Percentiles rank a stretch among this genome's conserved stretches.
Evolutionary conservation across 2,113 vertebrate species (phyloP).

Genomic region (Myotis brandtii): DNA sequence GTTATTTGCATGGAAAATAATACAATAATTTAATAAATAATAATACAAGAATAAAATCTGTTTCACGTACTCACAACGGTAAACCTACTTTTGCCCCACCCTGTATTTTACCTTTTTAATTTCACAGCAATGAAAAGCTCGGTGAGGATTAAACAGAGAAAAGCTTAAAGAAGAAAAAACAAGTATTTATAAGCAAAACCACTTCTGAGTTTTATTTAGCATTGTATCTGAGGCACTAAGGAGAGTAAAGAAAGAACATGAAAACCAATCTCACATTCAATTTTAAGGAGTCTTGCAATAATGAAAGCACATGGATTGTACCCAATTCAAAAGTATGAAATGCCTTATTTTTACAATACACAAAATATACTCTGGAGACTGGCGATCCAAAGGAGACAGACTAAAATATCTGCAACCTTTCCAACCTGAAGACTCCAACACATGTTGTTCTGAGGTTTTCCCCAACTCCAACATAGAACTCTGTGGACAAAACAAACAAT

Average conservation of each 20-base stretch:
- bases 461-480: neutral
- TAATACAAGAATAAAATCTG: neutral
- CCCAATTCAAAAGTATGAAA: slow-evolving; percentile 53
- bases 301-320: slow-evolving; percentile 56
- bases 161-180: slow-evolving; percentile 41
- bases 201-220: slow-evolving; percentile 72
- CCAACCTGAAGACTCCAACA: slow-evolving; percentile 7
- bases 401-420: neutral
- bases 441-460: neutral
- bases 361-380: neutral
- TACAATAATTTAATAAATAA: neutral
- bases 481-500: slow-evolving; percentile 40
- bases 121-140: slow-evolving; percentile 23
- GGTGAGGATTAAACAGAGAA: slow-evolving; percentile 22
- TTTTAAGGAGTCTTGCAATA: slow-evolving; percentile 29
- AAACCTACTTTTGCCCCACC: neutral
- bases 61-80: neutral
- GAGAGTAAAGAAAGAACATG: slow-evolving; percentile 65
- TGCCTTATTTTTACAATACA: slow-evolving; percentile 32
- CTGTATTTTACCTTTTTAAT: slow-evolving; percentile 28
- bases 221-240: slow-evolving; percentile 61
- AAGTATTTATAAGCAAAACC: slow-evolving; percentile 57
- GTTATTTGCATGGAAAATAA: neutral
- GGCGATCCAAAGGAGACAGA: slow-evolving; percentile 2
- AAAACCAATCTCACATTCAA: slow-evolving; percentile 39